A percentile compares a stretch with the other conserved stretches of the same genome.
Evolutionary conservation across 2,113 vertebrate genomes (phyloP).

Genomic region (Trichechus manatus): DNA sequence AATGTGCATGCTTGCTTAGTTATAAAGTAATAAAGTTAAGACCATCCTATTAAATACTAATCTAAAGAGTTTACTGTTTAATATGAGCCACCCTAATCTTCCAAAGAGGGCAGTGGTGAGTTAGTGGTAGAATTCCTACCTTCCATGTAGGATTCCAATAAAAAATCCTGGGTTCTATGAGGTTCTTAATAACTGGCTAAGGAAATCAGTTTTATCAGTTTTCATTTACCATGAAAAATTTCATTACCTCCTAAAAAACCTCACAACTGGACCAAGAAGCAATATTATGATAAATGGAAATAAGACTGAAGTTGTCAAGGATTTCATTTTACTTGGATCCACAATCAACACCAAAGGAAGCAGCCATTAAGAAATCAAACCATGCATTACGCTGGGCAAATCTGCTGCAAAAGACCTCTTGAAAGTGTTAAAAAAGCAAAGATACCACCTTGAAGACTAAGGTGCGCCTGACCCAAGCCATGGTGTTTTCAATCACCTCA

Average conservation of each 20-base stretch:
- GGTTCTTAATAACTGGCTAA: neutral
- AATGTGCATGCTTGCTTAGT: conserved; percentile 16
- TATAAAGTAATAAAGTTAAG: conserved; percentile 62
- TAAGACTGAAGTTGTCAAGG: neutral
- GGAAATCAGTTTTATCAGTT: neutral
- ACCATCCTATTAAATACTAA: conserved; percentile 67
- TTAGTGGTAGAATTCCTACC: no score
- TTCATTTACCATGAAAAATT: neutral
- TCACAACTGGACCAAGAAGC: no score
- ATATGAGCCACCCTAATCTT: neutral
- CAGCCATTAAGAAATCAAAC: no score
- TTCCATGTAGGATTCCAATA: neutral
- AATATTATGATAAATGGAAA: no score
- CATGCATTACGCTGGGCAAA: neutral
- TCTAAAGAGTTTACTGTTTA: conserved; percentile 52
- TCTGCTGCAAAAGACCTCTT: neutral
- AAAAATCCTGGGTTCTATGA: neutral
- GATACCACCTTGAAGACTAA: no score
- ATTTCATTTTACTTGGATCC: neutral
- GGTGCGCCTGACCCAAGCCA: no score
- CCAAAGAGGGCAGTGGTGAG: no score
- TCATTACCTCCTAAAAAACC: no score
- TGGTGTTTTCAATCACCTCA: no score
- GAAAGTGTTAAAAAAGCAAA: no score
- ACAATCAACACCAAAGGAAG: no score